Evolutionary conservation across 2,888 invertebrate genomes (phyloP).

Genomic region (Mythimna ferrago): DNA sequence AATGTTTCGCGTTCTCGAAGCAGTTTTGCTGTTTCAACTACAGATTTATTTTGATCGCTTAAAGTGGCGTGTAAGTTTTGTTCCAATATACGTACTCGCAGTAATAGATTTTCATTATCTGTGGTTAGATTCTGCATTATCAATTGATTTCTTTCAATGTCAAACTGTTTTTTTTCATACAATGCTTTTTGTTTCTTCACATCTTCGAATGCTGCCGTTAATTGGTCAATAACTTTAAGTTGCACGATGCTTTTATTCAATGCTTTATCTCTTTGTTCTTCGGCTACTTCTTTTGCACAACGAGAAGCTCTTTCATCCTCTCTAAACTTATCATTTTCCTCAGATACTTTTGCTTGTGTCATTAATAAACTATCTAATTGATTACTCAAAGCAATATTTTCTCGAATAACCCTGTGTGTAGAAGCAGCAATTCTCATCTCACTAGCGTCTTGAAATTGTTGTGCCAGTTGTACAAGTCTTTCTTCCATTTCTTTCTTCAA

Average conservation of each 20-base stretch:
- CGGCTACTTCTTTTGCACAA: constrained; percentile 90
- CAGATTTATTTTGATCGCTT: constrained; percentile 85
- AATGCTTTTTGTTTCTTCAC: constrained; percentile 86
- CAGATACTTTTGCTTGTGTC: constrained; percentile 92
- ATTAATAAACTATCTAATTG: constrained; percentile 93
- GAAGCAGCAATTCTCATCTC: constrained; percentile 97
- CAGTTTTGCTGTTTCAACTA: constrained; percentile 85
- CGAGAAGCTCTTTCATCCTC: constrained; percentile 90
- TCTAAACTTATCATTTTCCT: constrained; percentile 91
- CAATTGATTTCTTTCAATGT: constrained; percentile 80
- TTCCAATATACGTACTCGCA: constrained; percentile 89
- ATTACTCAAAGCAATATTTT: constrained; percentile 95
- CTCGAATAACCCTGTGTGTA: constrained; percentile 95
- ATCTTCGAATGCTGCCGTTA: constrained; percentile 90
- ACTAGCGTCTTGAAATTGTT: constrained; percentile 96
- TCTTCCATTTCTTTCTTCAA: constrained; percentile 97
- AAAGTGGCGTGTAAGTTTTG: constrained; percentile 90
- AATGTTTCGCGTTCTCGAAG: constrained; percentile 90
- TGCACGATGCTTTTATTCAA: constrained; percentile 92
- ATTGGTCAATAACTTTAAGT: constrained; percentile 91
- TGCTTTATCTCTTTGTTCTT: constrained; percentile 92
- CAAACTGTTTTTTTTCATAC: constrained; percentile 81
- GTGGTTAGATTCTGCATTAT: constrained; percentile 81
- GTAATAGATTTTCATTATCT: constrained; percentile 83
- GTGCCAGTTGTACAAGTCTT: constrained; percentile 94